Percentiles rank a stretch among this genome's conserved stretches.
Conservation (phyloP, 2,113 vertebrate species). For the Charadrius vociferus region DNA sequence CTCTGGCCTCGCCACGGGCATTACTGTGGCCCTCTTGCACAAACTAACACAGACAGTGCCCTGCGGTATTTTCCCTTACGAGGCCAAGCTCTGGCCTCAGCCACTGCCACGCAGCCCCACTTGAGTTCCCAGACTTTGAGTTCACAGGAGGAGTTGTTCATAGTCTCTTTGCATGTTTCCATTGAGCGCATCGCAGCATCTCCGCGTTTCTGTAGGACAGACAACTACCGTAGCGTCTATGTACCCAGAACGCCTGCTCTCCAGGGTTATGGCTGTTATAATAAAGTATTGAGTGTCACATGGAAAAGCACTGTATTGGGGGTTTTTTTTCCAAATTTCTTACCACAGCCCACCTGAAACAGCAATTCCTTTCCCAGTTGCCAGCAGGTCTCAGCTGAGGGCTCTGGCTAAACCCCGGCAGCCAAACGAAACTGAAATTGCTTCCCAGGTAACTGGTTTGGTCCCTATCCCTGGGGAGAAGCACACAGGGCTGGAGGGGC, state of each 20-base stretch:
- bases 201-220: background rate
- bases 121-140: background rate
- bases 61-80: background rate
- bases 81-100: background rate
- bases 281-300: background rate
- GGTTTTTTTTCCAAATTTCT: background rate
- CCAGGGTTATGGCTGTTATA: background rate
- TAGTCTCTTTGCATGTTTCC: background rate
- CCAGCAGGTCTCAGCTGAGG: background rate
- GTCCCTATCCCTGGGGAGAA: background rate
- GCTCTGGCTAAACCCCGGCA: background rate
- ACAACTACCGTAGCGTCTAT: background rate
- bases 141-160: background rate
- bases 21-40: background rate
- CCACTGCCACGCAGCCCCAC: background rate
- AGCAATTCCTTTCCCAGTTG: background rate
- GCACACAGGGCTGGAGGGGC: background rate
- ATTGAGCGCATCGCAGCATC: background rate
- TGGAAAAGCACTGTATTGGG: fast-evolving
- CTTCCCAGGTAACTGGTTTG: background rate
- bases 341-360: background rate
- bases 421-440: background rate
- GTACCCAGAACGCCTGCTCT: background rate
- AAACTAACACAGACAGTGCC: no score
- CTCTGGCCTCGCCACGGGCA: background rate